phyloP scores from a whole-genome alignment of 2,888 invertebrate genomes.

The Nasonovia ribisnigri region DNA sequence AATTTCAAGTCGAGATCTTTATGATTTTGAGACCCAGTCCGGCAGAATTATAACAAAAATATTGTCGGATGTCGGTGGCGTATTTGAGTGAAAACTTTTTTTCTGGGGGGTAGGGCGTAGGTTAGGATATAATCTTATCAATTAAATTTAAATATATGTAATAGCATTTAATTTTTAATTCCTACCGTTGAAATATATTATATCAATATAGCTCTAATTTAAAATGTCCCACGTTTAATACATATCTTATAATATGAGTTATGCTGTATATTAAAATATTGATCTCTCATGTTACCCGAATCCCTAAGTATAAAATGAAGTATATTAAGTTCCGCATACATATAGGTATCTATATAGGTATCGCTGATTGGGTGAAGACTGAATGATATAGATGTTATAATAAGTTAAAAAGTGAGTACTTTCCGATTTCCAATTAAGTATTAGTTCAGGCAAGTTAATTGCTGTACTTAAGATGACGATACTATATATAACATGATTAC shows the following conservation, averaged over 20 bases:
- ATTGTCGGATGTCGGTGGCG: neutral
- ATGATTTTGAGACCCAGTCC: neutral
- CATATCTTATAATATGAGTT: neutral
- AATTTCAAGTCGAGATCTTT: neutral
- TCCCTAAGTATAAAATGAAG: neutral
- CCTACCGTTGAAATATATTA: neutral
- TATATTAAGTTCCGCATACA: neutral
- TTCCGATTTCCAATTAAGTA: neutral
- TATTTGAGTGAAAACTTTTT: neutral
- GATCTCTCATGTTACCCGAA: neutral
- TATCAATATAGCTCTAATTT: neutral
- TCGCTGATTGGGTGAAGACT: neutral
- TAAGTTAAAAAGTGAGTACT: neutral
- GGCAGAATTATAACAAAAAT: neutral
- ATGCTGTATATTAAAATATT: neutral
- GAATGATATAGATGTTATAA: neutral
- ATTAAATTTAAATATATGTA: neutral
- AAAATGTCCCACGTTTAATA: neutral
- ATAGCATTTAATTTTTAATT: neutral
- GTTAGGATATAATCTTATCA: neutral
- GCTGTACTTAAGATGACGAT: neutral
- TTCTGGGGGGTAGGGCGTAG: no score
- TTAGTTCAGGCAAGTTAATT: neutral
- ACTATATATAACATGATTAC: neutral
- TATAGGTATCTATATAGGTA: no score